These are phyloP conservation scores for Cyanocitta stelleri DNA, from an alignment of 2,113 vertebrate species.

Conservation along the genomic window DNA sequence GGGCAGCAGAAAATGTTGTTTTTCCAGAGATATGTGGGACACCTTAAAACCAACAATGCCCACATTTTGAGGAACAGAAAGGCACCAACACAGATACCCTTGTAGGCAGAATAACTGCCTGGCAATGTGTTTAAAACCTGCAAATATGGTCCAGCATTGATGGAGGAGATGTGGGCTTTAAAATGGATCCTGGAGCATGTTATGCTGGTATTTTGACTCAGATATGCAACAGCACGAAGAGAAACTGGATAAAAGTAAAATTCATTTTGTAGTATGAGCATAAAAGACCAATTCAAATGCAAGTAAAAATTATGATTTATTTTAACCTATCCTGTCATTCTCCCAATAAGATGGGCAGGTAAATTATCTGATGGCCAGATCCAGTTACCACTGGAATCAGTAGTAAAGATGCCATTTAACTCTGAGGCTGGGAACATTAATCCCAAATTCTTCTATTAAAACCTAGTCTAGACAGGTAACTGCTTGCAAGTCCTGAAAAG, in stretches of 20 bases:
- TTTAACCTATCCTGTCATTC: background rate
- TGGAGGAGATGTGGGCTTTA: background rate
- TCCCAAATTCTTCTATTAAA: background rate
- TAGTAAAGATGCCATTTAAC: background rate
- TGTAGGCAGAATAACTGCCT: background rate
- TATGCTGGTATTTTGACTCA: background rate
- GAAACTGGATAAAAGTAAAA: background rate
- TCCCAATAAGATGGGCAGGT: background rate
- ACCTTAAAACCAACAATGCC: background rate
- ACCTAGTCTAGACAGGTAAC: constrained; percentile 26
- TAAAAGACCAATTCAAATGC: background rate
- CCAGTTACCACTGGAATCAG: background rate
- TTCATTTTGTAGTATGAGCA: background rate
- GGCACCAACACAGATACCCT: background rate
- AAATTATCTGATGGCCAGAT: background rate
- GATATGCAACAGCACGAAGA: background rate
- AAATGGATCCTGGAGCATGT: background rate
- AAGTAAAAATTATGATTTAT: constrained; percentile 8
- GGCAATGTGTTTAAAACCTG: background rate
- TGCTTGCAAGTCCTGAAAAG: background rate
- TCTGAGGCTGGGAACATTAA: background rate
- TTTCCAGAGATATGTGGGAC: background rate
- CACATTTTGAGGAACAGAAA: background rate
- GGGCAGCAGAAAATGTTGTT: background rate
- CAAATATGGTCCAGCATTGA: background rate